A percentile compares a stretch with the other conserved stretches of the same genome.
These are phyloP conservation scores for Threskiornis aethiopicus DNA, from an alignment of 2,797 vertebrate species.

Conservation along the genomic window DNA sequence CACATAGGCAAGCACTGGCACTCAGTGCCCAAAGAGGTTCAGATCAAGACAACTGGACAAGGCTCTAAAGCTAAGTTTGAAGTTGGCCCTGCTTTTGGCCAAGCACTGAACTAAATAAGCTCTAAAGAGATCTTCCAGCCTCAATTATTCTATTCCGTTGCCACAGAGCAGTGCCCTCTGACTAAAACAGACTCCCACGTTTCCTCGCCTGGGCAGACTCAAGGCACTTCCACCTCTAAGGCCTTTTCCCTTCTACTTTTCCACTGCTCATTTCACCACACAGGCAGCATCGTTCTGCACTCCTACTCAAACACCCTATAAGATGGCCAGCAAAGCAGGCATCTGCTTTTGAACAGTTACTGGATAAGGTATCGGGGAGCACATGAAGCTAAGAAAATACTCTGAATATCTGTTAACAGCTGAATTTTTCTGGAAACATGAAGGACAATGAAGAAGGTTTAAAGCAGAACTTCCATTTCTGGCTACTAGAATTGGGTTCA, in stretches of 20 bases:
- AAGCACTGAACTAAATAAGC: not conserved
- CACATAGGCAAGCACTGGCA: not conserved
- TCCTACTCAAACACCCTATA: not conserved
- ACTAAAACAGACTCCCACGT: not conserved
- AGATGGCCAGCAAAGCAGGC: not conserved
- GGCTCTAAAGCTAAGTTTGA: not conserved
- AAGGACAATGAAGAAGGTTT: not conserved
- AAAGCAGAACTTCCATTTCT: not conserved
- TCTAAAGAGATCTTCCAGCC: not conserved
- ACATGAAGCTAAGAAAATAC: not conserved
- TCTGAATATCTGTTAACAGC: not conserved
- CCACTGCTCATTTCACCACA: not conserved
- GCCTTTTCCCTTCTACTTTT: not conserved
- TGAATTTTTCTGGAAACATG: not conserved
- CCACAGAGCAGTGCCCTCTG: not conserved
- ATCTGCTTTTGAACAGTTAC: not conserved
- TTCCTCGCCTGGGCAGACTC: not conserved
- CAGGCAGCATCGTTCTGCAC: fast-evolving
- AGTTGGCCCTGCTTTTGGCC: not conserved
- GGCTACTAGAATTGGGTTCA: not conserved
- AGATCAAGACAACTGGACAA: not conserved
- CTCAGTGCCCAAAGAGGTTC: no score
- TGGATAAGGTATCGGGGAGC: not conserved
- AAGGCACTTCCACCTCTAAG: not conserved
- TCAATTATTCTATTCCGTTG: not conserved